phyloP scores from a whole-genome alignment of 2,888 invertebrate genomes.

The Bellardia pandia region DNA sequence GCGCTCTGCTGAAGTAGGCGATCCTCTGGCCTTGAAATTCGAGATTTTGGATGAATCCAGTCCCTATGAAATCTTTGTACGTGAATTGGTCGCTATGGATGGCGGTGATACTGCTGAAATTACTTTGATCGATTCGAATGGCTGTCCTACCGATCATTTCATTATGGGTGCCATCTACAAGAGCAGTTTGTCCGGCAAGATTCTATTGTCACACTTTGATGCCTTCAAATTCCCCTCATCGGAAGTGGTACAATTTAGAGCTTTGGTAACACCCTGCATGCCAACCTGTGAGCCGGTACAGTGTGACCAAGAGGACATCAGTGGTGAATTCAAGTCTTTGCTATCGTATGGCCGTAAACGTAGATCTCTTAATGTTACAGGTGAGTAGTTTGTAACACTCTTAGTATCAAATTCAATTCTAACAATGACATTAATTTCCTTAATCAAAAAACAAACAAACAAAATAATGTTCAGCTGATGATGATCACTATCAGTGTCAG shows the following conservation, averaged over 20 bases:
- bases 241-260: conserved; percentile 97
- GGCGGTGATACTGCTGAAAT: conserved; percentile 97
- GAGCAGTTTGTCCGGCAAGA: conserved; percentile 91
- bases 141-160: conserved; percentile 96
- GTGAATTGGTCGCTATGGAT: conserved; percentile 97
- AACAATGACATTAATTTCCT: conserved; percentile 54
- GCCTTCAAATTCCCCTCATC: conserved; percentile 98
- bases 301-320: conserved; percentile 93
- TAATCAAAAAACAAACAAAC: conserved; percentile 62
- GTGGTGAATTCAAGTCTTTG: conserved; percentile 92
- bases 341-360: conserved; percentile 91
- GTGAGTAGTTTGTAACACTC: conserved; percentile 75
- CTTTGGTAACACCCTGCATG: conserved; percentile 97
- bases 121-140: conserved; percentile 94
- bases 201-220: conserved; percentile 95
- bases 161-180: conserved; percentile 97
- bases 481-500: conserved; percentile 61
- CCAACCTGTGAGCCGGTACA: conserved; percentile 96
- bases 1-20: conserved; percentile 95
- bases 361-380: conserved; percentile 86
- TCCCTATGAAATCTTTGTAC: conserved; percentile 97
- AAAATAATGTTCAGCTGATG: conserved; percentile 52
- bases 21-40: conserved; percentile 95
- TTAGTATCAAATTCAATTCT: conserved; percentile 37
- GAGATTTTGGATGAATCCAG: conserved; percentile 96